A percentile compares a stretch with the other conserved stretches of the same genome.
Evolutionary conservation across 1,140 invertebrate species (phyloP).

Genomic region (Pentalonia nigronervosa): DNA sequence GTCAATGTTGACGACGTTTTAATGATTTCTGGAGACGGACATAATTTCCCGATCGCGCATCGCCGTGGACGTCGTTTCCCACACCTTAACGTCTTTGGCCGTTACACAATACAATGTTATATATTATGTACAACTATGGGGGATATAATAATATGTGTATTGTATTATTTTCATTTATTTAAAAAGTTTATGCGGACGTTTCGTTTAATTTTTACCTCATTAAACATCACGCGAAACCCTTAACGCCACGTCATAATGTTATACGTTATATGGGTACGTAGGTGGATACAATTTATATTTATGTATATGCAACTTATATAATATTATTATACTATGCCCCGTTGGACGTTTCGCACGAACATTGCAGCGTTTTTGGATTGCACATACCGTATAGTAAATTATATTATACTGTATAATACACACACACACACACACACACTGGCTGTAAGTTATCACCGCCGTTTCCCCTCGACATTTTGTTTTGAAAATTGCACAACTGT

Average conservation of each 20-base stretch:
- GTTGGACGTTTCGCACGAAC: not conserved
- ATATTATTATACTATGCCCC: not conserved
- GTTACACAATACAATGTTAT: not conserved
- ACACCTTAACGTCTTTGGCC: not conserved
- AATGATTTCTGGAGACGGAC: not conserved
- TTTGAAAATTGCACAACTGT: not conserved
- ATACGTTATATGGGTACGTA: not conserved
- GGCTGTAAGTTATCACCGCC: not conserved
- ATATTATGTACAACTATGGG: not conserved
- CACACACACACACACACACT: not conserved
- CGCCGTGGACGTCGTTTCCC: not conserved
- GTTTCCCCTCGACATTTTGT: not conserved
- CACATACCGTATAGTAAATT: not conserved
- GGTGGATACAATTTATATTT: not conserved
- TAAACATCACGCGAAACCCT: not conserved
- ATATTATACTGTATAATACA: not conserved
- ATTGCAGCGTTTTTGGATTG: not conserved
- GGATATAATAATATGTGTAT: not conserved
- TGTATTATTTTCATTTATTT: conserved; percentile 3
- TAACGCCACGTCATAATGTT: not conserved
- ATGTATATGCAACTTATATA: not conserved
- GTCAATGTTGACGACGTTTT: not conserved
- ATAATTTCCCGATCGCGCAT: not conserved
- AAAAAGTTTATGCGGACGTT: not conserved
- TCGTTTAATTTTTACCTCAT: not conserved